Conservation (phyloP, 2,797 vertebrate species). For the Myotis pilosus region DNA sequence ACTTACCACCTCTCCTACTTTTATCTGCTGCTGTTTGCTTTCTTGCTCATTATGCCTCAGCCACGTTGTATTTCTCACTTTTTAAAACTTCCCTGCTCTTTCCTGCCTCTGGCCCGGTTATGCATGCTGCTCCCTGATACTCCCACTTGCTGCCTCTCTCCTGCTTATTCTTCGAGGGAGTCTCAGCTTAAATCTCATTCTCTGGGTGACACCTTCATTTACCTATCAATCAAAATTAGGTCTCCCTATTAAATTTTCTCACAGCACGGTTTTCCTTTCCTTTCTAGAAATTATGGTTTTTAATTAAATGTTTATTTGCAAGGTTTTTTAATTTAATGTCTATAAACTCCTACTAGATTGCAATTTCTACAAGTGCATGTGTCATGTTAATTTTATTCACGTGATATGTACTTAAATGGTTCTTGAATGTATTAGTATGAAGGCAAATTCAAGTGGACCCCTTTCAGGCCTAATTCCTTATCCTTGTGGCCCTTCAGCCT, state of each 20-base stretch:
- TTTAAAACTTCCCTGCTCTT: not conserved
- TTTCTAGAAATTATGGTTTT: constrained; percentile 1
- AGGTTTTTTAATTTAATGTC: not conserved
- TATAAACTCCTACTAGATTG: not conserved
- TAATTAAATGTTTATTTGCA: constrained; percentile 21
- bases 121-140: not conserved
- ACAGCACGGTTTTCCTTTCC: not conserved
- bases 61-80: not conserved
- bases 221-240: not conserved
- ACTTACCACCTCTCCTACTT: not conserved
- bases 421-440: not conserved
- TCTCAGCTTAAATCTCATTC: not conserved
- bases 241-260: not conserved
- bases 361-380: not conserved
- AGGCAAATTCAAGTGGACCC: not conserved
- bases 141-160: not conserved
- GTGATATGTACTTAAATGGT: not conserved
- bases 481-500: not conserved
- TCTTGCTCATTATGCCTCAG: not conserved
- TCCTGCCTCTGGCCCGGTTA: not conserved
- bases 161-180: not conserved
- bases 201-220: not conserved
- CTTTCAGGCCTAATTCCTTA: not conserved
- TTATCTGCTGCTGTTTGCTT: not conserved
- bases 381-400: not conserved